A percentile compares a stretch with the other conserved stretches of the same genome.
Evolutionary conservation across 2,113 vertebrate species (phyloP).

Genomic region (Lepus americanus): DNA sequence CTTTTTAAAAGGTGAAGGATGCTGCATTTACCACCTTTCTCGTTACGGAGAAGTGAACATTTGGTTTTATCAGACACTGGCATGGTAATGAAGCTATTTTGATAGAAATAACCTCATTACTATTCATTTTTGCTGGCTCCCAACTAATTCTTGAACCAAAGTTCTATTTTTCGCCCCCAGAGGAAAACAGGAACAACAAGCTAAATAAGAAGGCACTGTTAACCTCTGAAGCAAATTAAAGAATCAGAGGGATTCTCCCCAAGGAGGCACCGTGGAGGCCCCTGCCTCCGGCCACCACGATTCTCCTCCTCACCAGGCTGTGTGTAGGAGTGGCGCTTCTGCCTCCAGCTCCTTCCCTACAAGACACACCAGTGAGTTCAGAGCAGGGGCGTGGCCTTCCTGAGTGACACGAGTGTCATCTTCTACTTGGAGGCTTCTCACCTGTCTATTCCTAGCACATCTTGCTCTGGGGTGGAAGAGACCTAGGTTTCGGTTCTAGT

Average conservation of each 20-base stretch:
- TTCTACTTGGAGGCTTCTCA: not conserved
- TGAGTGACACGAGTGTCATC: not conserved
- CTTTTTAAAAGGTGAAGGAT: conserved; percentile 86
- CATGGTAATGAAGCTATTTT: conserved; percentile 89
- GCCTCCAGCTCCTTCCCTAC: not conserved
- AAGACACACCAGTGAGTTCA: rapidly evolving
- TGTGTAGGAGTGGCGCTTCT: rapidly evolving
- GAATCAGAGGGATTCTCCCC: not conserved
- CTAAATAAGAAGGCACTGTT: conserved; percentile 77
- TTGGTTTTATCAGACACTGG: conserved; percentile 89
- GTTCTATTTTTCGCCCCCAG: conserved; percentile 82
- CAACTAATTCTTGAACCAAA: conserved; percentile 88
- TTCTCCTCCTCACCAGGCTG: rapidly evolving
- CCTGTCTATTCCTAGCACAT: not conserved
- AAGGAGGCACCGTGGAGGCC: rapidly evolving
- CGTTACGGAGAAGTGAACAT: conserved; percentile 87
- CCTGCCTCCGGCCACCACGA: not conserved
- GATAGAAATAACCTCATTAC: conserved; percentile 90
- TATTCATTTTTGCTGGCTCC: conserved; percentile 89
- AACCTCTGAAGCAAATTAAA: conserved; percentile 52
- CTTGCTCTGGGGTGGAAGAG: not conserved
- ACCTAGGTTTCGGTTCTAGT: not conserved
- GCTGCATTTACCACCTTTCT: conserved; percentile 87
- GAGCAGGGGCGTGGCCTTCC: not conserved
- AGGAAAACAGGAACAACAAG: conserved; percentile 69